phyloP scores from a whole-genome alignment of 2,888 invertebrate species.

The Lacanobia oleracea region DNA sequence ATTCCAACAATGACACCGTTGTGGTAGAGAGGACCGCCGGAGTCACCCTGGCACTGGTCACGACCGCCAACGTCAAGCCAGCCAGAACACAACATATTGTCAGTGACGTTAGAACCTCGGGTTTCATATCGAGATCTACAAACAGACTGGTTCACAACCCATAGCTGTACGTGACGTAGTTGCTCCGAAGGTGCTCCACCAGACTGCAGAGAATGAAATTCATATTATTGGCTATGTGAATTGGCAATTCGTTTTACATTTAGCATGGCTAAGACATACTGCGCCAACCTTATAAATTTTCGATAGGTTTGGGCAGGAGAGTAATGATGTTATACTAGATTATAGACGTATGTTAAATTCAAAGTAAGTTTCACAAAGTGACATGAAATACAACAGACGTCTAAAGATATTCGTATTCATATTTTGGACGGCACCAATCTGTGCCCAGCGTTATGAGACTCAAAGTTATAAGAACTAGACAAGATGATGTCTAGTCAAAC shows the following conservation, averaged over 20 bases:
- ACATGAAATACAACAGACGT: no score
- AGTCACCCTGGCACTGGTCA: constrained; percentile 73
- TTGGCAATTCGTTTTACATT: not conserved
- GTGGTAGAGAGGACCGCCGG: constrained; percentile 74
- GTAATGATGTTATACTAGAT: not conserved
- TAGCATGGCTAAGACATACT: not conserved
- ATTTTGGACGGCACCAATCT: no score
- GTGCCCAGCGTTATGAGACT: not conserved
- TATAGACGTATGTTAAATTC: no score
- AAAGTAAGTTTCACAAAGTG: no score
- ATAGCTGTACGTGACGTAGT: constrained; percentile 71
- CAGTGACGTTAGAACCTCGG: constrained; percentile 56
- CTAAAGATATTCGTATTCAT: no score
- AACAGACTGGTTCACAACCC: constrained; percentile 69
- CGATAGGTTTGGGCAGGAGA: no score
- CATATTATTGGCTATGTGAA: not conserved
- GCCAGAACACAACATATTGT: constrained; percentile 77
- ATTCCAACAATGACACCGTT: constrained; percentile 70
- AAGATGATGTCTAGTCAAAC: not conserved
- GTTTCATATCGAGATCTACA: constrained; percentile 69
- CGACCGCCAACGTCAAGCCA: constrained; percentile 72
- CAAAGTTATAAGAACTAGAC: not conserved
- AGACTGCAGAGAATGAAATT: constrained; percentile 52
- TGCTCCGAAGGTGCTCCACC: constrained; percentile 66
- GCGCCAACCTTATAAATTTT: no score